Evolutionary conservation across 2,797 vertebrate genomes (phyloP).

Genomic region (Chaenodraco wilsoni): DNA sequence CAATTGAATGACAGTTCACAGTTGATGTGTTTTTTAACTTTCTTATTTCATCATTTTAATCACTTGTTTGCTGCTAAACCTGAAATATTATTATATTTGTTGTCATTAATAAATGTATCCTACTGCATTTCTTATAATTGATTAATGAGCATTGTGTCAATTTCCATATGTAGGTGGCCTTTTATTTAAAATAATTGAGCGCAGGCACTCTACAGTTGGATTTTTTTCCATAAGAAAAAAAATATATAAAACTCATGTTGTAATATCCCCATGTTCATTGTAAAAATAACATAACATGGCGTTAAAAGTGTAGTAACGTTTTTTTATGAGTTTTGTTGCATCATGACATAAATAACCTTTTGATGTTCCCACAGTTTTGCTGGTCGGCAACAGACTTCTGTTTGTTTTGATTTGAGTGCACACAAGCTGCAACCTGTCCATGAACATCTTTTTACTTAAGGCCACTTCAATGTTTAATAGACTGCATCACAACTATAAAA

Average conservation of each 20-base stretch:
- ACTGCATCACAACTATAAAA: constrained; percentile 30
- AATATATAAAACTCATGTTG: no score
- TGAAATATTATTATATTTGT: no score
- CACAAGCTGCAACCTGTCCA: constrained; percentile 1
- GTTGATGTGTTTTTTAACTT: constrained; percentile 8
- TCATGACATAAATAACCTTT: neutral
- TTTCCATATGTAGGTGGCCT: no score
- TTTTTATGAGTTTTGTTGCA: neutral
- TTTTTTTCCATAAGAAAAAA: no score
- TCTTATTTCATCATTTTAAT: neutral
- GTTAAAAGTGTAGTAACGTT: neutral
- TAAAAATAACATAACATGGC: neutral
- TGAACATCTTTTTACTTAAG: constrained; percentile 9
- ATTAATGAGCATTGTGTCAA: no score
- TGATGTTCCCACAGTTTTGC: neutral
- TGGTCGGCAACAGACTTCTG: neutral
- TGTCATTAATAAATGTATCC: no score
- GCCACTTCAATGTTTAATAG: constrained; percentile 41
- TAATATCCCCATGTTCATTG: no score
- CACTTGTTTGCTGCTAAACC: neutral
- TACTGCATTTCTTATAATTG: no score
- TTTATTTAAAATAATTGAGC: no score
- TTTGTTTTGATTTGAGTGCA: neutral
- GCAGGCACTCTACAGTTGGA: no score
- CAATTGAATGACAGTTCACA: neutral